These are phyloP conservation scores for Falcaria lacertinaria DNA, from an alignment of 2,888 invertebrate species.

Conservation along the genomic window DNA sequence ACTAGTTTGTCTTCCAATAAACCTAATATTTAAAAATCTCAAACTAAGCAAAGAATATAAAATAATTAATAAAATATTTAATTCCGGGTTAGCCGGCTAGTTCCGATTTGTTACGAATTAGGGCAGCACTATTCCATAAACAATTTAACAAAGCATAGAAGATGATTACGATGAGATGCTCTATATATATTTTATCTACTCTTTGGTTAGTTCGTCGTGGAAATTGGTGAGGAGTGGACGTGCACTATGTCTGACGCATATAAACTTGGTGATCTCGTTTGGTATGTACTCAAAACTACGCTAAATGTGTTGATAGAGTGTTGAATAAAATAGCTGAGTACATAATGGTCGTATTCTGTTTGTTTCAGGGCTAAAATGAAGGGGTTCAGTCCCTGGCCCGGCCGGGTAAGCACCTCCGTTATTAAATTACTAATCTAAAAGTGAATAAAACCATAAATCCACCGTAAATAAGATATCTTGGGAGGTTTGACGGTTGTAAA, in stretches of 20 bases:
- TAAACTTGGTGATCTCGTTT: slow-evolving; percentile 78
- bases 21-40: too few relatives aligned
- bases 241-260: slow-evolving; percentile 62
- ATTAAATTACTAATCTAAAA: slow-evolving; percentile 25
- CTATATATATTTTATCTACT: slow-evolving; percentile 34
- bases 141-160: too few relatives aligned
- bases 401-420: slow-evolving; percentile 88
- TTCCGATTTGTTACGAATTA: not conserved
- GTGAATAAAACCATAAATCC: slow-evolving; percentile 5
- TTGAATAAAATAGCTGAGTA: slow-evolving; percentile 39
- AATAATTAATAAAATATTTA: too few relatives aligned
- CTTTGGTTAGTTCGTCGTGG: slow-evolving; percentile 69
- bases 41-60: too few relatives aligned
- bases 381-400: slow-evolving; percentile 98
- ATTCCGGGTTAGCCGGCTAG: too few relatives aligned
- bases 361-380: slow-evolving; percentile 97
- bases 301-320: slow-evolving; percentile 34
- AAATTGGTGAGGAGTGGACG: slow-evolving; percentile 44
- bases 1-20: too few relatives aligned
- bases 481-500: slow-evolving; percentile 11
- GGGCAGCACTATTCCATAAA: not conserved
- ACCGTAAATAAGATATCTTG: slow-evolving; percentile 3
- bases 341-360: slow-evolving; percentile 32
- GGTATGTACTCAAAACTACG: slow-evolving; percentile 57
- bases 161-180: too few relatives aligned